Conservation (phyloP, 2,797 vertebrate species). For the Tragopan temminckii region DNA sequence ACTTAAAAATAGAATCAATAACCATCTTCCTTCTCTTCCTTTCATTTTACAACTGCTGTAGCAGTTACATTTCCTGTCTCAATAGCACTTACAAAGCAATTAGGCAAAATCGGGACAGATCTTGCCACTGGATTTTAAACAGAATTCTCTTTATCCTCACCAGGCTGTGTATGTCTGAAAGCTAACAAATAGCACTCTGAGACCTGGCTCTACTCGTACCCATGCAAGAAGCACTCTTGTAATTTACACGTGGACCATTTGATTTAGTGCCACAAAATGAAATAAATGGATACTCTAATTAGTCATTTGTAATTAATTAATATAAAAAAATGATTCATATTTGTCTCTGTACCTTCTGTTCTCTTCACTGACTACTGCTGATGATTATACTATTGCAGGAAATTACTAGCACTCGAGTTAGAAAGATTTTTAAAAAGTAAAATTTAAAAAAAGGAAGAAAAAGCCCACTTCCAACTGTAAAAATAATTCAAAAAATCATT, state of each 20-base stretch:
- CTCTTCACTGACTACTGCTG: not conserved
- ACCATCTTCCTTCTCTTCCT: slow-evolving; percentile 58
- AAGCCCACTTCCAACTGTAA: not conserved
- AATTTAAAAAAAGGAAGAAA: not conserved
- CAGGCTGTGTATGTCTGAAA: not conserved
- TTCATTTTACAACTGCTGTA: slow-evolving; percentile 61
- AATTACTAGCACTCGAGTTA: not conserved
- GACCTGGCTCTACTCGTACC: not conserved
- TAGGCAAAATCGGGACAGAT: slow-evolving; percentile 63
- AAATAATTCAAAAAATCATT: not conserved
- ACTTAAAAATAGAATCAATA: slow-evolving; percentile 70
- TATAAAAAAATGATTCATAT: slow-evolving; percentile 17
- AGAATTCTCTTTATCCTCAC: slow-evolving; percentile 51
- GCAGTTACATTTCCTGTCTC: slow-evolving; percentile 66
- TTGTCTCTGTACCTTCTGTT: slow-evolving; percentile 1
- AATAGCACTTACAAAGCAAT: slow-evolving; percentile 59
- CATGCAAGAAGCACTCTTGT: not conserved
- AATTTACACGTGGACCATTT: not conserved
- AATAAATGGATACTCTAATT: slow-evolving; percentile 40
- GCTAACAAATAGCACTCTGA: slow-evolving; percentile 40
- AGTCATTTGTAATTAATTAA: slow-evolving; percentile 59
- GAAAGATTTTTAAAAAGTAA: not conserved
- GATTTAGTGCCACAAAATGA: slow-evolving; percentile 49
- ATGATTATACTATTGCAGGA: not conserved
- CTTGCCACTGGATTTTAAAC: slow-evolving; percentile 53